Percentiles rank a stretch among this genome's conserved stretches.
These are phyloP conservation scores for Bos taurus DNA, from an alignment of 2,113 vertebrate genomes.

Conservation along the genomic window ARS-UCD2.0 NC_037339.1:38526501-38527000, in stretches of 20 bases:
- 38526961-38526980: not conserved
- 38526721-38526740: not conserved
- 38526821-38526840: not conserved
- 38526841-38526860: not conserved
- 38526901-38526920: not conserved
- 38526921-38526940: not conserved
- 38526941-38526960: not conserved
- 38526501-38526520: fast-evolving
- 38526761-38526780: not conserved
- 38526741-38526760: not conserved
- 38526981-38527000: not conserved
- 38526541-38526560: not conserved
- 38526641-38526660: not conserved
- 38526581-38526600: not conserved
- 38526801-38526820: not conserved
- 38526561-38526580: not conserved
- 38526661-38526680: not conserved
- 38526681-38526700: not conserved
- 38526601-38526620: not conserved
- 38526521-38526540: not conserved
- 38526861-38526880: not conserved
- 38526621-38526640: not conserved
- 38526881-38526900: not conserved
- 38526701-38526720: not conserved
- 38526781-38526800: not conserved